Evolutionary conservation across 1,140 invertebrate genomes (phyloP), one percentile per base, ranked within the genome.

Genomic region (Macrobrachium rosenbergii): DNA sequence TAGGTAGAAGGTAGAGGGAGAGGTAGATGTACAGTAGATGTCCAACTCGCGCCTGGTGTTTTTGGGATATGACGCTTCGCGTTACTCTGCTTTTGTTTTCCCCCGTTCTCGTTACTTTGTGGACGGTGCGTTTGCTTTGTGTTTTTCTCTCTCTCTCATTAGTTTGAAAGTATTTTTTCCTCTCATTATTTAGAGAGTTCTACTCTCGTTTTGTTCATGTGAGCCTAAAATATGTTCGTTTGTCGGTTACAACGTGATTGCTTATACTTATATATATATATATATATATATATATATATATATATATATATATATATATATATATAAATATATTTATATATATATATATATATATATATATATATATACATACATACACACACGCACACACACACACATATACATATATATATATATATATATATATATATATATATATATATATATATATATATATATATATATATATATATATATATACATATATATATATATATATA

Each of bases 311-410:
- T 67, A 67, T 67, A 67, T 67, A 67, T 67, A 69, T 17, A 69
- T 69, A n/a, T 17, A n/a, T 69, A 69, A 2, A 69, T 69, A 69
- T 69, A n/a, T 69, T 17, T 69, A 69, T n/a, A 69, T 69, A 69
- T 69, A 69, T 69, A 69, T 69, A 69, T n/a, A 69, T 69, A 69
- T 67, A 67, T 67, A 67, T 67, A 67, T 14, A 67, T 67, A 67
- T 67, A 67, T 67, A 67, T 67, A 67, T 67, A 67, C 12, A 67
- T 67, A 67, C 12, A 67, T 67, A 67, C 14, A 67, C 12, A 67
- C 12, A 69, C n/a, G 5, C n/a, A 69, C n/a, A n/a, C n/a, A n/a
- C n/a, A n/a, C n/a, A n/a, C n/a, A n/a, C n/a, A n/a, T 69, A n/a
- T 69, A n/a, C n/a, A n/a, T 69, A n/a, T 3, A n/a, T 69, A n/a